Evolutionary conservation across 2,113 vertebrate species (phyloP).

Genomic region (Poeciliopsis prolifica): DNA sequence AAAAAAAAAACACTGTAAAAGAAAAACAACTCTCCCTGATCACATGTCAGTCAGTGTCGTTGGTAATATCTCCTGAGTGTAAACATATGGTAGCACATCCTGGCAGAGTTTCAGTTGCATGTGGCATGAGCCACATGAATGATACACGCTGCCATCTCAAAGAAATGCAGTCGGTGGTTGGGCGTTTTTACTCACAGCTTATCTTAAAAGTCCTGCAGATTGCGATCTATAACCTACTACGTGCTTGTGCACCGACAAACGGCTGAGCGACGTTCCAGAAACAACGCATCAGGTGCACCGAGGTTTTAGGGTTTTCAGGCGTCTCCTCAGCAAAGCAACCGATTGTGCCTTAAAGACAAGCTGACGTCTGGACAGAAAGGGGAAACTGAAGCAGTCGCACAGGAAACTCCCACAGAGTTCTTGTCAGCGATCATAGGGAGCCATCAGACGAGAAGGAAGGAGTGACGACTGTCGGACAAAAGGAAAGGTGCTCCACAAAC

Average conservation of each 20-base stretch:
- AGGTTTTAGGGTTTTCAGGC: too few species aligned
- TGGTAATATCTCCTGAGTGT: neutral
- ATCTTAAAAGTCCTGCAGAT: neutral
- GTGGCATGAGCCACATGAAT: neutral
- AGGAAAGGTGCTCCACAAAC: neutral
- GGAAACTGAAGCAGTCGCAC: constrained; percentile 27
- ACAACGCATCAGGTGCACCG: neutral
- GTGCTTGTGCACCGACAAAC: neutral
- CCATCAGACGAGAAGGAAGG: constrained; percentile 20
- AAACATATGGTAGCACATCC: neutral
- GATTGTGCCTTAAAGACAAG: constrained; percentile 4
- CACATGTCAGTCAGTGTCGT: neutral
- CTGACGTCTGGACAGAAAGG: constrained; percentile 37
- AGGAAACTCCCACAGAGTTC: constrained; percentile 58
- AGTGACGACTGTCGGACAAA: neutral
- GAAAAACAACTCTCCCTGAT: neutral
- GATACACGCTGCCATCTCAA: neutral
- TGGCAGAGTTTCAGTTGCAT: neutral
- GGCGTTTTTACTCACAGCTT: neutral
- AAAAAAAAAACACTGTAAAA: neutral
- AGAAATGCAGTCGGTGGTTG: neutral
- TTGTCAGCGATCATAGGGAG: constrained; percentile 8
- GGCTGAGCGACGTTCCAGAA: neutral
- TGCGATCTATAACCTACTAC: too few species aligned
- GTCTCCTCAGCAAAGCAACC: neutral